Base-by-base conservation (phyloP, 2,888 invertebrate genomes). In the Xiphydria camelus region DNA sequence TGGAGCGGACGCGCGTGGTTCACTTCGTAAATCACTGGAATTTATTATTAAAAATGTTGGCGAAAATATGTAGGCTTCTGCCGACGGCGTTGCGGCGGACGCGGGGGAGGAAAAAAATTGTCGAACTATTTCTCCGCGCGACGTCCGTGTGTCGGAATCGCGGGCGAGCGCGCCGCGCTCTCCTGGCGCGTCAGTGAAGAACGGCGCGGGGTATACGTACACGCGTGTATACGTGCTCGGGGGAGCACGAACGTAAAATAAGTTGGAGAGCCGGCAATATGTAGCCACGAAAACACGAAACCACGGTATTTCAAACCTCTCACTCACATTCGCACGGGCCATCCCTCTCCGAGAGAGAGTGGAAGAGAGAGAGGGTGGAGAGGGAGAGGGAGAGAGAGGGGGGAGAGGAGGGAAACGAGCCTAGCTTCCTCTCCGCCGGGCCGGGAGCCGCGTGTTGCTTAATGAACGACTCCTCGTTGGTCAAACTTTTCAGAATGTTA, bases 381-480 rank as follows among this genome's bases (percentile, higher is more conserved):
- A n/a, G n/a, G n/a, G n/a, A n/a, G n/a, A n/a, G n/a, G n/a, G n/a
- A n/a, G n/a, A n/a, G n/a, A n/a, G n/a, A n/a, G n/a, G n/a, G n/a
- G n/a, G n/a, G n/a, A n/a, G n/a, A n/a, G n/a, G n/a, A n/a, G n/a
- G n/a, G n/a, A n/a, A n/a, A n/a, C n/a, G n/a, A n/a, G n/a, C n/a
- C n/a, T n/a, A n/a, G n/a, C n/a, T n/a, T n/a, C n/a, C n/a, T n/a
- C n/a, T n/a, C n/a, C n/a, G n/a, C n/a, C n/a, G n/a, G n/a, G n/a
- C n/a, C n/a, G n/a, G n/a, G n/a, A n/a, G n/a, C n/a, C n/a, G n/a
- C n/a, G n/a, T n/a, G n/a, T n/a, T 26, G 45, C 47, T 46, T 55
- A 59, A 56, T 49, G 54, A 56, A 58, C 51, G 52, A 49, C 55
- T 50, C 41, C 51, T 55, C 51, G 55, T 55, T 53, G 57, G 53